A percentile compares a stretch with the other conserved stretches of the same genome.
phyloP scores from a whole-genome alignment of 2,113 vertebrate genomes.

The Forbesichthys agassizii region DNA sequence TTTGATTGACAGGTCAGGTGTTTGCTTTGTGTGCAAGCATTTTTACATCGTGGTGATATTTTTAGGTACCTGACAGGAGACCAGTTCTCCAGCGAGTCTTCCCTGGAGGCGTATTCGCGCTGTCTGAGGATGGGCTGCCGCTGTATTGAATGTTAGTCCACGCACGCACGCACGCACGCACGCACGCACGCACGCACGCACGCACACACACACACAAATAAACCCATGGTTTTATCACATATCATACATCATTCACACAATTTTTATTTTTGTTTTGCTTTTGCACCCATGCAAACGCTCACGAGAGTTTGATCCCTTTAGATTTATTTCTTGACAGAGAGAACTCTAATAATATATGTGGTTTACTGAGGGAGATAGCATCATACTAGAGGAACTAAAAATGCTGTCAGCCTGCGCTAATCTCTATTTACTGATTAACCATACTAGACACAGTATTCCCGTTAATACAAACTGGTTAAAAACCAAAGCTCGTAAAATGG shows the following conservation, averaged over 20 bases:
- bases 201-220: neutral
- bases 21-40: conserved; percentile 1
- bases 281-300: neutral
- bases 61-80: conserved; percentile 96
- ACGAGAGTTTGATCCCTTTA: neutral
- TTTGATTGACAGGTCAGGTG: conserved; percentile 8
- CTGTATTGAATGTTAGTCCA: conserved; percentile 90
- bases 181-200: neutral
- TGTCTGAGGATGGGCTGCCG: conserved; percentile 97
- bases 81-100: conserved; percentile 98
- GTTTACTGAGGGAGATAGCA: neutral
- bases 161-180: neutral
- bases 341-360: conserved; percentile 36
- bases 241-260: neutral
- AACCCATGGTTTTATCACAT: too few species aligned
- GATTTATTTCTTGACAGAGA: conserved; percentile 35
- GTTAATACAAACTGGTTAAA: neutral
- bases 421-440: conserved; percentile 3
- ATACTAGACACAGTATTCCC: neutral
- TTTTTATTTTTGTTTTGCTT: conserved; percentile 6
- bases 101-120: conserved; percentile 94
- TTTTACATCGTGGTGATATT: conserved; percentile 55
- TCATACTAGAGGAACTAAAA: neutral
- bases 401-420: too few species aligned
- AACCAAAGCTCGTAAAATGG: too few species aligned